phyloP scores from a whole-genome alignment of 2,797 vertebrate genomes.

The Gymnothorax reevesii region DNA sequence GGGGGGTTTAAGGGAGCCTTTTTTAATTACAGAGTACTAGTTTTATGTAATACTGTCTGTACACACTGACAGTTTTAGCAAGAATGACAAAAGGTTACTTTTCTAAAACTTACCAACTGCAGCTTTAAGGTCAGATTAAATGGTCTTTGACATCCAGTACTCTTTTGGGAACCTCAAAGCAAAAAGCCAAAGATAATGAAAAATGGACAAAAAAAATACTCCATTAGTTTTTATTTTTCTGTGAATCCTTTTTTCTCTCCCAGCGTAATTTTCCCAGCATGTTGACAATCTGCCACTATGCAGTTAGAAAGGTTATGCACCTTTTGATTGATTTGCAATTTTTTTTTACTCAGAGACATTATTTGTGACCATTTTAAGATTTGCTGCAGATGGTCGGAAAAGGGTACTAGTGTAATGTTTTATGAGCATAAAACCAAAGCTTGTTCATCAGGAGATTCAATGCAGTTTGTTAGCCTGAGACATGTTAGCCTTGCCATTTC shows the following conservation, averaged over 20 bases:
- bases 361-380: not conserved
- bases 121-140: too few relatives aligned
- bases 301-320: not conserved
- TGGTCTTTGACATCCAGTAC: not conserved
- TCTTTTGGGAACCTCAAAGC: not conserved
- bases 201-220: not conserved
- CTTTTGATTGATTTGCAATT: not conserved
- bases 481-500: not conserved
- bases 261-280: not conserved
- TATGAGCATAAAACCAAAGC: not conserved
- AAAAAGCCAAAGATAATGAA: constrained; percentile 4
- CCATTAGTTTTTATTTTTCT: not conserved
- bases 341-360: not conserved
- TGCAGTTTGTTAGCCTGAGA: not conserved
- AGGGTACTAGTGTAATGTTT: constrained; percentile 1
- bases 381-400: not conserved
- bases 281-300: not conserved
- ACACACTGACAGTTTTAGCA: too few relatives aligned
- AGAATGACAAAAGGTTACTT: too few relatives aligned
- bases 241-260: not conserved
- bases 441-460: not conserved
- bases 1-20: too few relatives aligned
- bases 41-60: too few relatives aligned
- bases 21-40: too few relatives aligned
- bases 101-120: too few relatives aligned